These are phyloP conservation scores for Odocoileus virginianus DNA, from an alignment of 2,113 vertebrate species.

Conservation along the genomic window DNA sequence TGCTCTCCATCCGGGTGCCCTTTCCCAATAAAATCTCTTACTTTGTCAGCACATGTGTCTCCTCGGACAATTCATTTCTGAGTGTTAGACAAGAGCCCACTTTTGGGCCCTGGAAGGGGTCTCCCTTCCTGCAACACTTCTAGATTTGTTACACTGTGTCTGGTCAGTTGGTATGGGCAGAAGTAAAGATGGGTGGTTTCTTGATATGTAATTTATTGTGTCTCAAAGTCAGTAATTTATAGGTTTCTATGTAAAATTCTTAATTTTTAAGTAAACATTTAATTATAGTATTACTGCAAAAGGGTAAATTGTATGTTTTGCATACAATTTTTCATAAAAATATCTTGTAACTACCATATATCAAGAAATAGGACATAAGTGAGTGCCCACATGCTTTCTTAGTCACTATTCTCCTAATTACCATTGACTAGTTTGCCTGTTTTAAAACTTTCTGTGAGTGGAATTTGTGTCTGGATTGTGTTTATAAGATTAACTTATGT, in stretches of 20 bases:
- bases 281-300: not conserved
- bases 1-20: rapidly evolving
- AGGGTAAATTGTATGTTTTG: not conserved
- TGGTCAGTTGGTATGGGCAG: not conserved
- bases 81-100: not conserved
- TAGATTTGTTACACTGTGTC: not conserved
- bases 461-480: not conserved
- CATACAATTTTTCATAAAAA: not conserved
- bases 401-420: not conserved
- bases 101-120: not conserved
- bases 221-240: not conserved
- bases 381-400: not conserved
- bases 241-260: not conserved
- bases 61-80: rapidly evolving
- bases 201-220: not conserved
- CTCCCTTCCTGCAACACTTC: not conserved
- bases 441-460: not conserved
- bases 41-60: not conserved
- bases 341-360: not conserved
- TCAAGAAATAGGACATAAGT: not conserved
- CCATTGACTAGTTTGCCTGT: not conserved
- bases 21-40: not conserved
- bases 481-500: not conserved
- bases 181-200: not conserved
- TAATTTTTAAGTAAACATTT: not conserved